phyloP scores from a whole-genome alignment of 2,113 vertebrate species.

The Otis tarda region DNA sequence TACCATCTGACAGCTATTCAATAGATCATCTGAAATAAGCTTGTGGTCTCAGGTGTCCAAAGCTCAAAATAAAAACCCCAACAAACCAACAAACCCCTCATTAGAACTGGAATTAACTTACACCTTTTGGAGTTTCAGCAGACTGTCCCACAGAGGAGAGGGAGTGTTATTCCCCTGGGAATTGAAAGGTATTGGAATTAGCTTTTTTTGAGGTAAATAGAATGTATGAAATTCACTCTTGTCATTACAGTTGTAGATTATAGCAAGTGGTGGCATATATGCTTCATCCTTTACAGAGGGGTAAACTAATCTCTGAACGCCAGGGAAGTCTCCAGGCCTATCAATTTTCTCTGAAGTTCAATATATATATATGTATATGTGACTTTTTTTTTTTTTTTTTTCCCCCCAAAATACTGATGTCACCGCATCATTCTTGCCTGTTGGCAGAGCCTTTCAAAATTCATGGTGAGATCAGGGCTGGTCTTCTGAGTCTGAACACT shows the following conservation, averaged over 20 bases:
- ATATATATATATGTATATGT: background rate
- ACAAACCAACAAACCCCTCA: too few relatives aligned
- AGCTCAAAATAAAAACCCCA: background rate
- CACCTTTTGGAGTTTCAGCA: background rate
- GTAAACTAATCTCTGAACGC: background rate
- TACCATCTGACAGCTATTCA: background rate
- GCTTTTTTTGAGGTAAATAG: background rate
- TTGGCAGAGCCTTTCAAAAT: background rate
- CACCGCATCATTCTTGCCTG: background rate
- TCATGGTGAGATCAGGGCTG: background rate
- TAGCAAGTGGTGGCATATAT: background rate
- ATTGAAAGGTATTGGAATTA: background rate
- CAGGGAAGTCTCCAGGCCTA: background rate
- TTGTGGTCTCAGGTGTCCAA: background rate
- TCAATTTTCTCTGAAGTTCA: background rate
- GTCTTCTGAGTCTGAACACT: background rate
- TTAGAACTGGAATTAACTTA: background rate
- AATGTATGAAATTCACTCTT: background rate
- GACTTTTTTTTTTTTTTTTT: background rate
- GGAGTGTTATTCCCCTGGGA: background rate
- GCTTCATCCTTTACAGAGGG: background rate
- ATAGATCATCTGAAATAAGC: background rate
- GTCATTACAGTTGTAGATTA: background rate
- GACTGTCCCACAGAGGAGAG: background rate
- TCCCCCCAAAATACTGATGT: background rate